Percentiles rank a stretch among this genome's conserved stretches.
These are phyloP conservation scores for Drosophila sucinea DNA, from an alignment of 1,140 invertebrate species.

Conservation along the genomic window DNA sequence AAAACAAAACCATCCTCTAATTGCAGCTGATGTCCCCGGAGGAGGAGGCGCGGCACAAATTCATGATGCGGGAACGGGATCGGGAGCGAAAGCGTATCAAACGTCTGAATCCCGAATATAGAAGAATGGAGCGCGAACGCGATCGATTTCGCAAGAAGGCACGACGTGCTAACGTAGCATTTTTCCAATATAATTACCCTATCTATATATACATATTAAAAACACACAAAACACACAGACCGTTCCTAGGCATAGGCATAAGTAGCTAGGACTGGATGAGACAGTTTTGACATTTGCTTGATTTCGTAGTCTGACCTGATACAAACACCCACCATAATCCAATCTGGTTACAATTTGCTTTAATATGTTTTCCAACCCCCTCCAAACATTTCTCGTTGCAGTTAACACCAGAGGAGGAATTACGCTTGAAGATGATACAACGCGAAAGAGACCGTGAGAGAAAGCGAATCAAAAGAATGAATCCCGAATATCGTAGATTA, in stretches of 20 bases:
- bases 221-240: constrained; percentile 28
- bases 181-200: constrained; percentile 71
- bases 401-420: constrained; percentile 78
- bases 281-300: constrained; percentile 41
- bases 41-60: constrained; percentile 79
- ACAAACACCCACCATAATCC: constrained; percentile 50
- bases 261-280: constrained; percentile 38
- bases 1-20: constrained; percentile 58
- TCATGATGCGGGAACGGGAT: constrained; percentile 77
- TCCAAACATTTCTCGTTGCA: constrained; percentile 44
- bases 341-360: constrained; percentile 56
- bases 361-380: constrained; percentile 62
- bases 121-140: constrained; percentile 72
- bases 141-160: constrained; percentile 76
- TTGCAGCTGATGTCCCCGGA: constrained; percentile 78
- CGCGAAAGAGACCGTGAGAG: constrained; percentile 76
- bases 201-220: constrained; percentile 38
- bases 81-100: constrained; percentile 73
- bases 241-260: constrained; percentile 25
- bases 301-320: constrained; percentile 21
- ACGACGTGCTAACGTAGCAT: constrained; percentile 81
- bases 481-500: constrained; percentile 73
- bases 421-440: constrained; percentile 76
- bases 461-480: constrained; percentile 77
- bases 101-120: constrained; percentile 75